Percentiles rank a stretch among this genome's conserved stretches.
These are phyloP conservation scores for Sander vitreus DNA, from an alignment of 2,113 vertebrate genomes.

Conservation along the genomic window DNA sequence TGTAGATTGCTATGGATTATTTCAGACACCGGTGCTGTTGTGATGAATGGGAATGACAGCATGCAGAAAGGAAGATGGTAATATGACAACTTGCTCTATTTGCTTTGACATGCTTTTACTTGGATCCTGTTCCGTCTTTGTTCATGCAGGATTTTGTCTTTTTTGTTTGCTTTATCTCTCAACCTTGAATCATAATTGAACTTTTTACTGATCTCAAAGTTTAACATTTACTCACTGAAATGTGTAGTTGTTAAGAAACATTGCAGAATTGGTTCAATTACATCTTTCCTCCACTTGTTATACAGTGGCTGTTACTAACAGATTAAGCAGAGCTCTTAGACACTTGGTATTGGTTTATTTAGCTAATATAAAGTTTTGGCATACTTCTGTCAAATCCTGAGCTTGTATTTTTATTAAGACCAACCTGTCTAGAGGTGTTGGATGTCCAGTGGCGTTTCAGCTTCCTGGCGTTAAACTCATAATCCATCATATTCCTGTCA, in stretches of 20 bases:
- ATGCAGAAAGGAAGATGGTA: conserved; percentile 75
- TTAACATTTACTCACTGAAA: neutral
- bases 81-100: conserved; percentile 42
- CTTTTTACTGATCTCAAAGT: neutral
- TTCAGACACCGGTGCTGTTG: conserved; percentile 30
- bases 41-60: conserved; percentile 53
- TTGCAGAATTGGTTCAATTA: neutral
- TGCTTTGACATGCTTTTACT: neutral
- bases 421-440: neutral
- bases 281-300: neutral
- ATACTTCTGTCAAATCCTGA: neutral
- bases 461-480: neutral
- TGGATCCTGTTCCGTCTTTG: neutral
- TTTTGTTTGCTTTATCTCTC: neutral
- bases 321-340: neutral
- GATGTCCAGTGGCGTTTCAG: conserved; percentile 11
- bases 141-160: neutral
- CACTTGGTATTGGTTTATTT: neutral
- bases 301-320: neutral
- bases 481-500: conserved; percentile 3
- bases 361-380: neutral
- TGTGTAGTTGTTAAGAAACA: neutral
- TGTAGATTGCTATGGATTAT: conserved; percentile 66
- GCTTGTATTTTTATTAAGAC: conserved; percentile 12
- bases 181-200: neutral